Conservation (phyloP, 2,888 invertebrate species). For the Junonia oenone region DNA sequence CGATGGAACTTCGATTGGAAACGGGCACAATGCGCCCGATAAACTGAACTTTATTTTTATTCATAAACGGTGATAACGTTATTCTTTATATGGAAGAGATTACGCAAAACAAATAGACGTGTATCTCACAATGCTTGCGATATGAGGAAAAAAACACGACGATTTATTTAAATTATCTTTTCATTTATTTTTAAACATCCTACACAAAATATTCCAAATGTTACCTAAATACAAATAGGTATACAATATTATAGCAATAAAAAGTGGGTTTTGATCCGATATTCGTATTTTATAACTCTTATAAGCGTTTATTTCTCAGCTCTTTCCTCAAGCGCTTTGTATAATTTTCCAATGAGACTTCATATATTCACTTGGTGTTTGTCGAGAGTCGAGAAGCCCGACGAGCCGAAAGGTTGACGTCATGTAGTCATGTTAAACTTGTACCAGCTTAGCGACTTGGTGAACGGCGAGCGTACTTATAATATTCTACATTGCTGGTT, state of each 20-base stretch:
- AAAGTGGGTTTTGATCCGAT: background rate
- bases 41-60: slow-evolving; percentile 46
- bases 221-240: background rate
- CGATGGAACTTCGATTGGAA: slow-evolving; percentile 66
- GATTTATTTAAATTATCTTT: background rate
- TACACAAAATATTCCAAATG: background rate
- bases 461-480: slow-evolving; percentile 24
- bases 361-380: slow-evolving; percentile 61
- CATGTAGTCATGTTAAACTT: slow-evolving; percentile 67
- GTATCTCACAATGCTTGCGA: background rate
- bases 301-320: slow-evolving; percentile 11
- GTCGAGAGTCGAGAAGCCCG: slow-evolving; percentile 72
- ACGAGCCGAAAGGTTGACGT: slow-evolving; percentile 77
- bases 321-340: slow-evolving; percentile 52
- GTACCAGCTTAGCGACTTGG: slow-evolving; percentile 40
- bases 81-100: background rate
- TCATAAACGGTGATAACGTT: slow-evolving; percentile 9
- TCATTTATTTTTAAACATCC: background rate
- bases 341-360: slow-evolving; percentile 65
- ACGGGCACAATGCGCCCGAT: slow-evolving; percentile 57
- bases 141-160: background rate
- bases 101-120: background rate
- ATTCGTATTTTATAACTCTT: background rate
- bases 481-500: slow-evolving; percentile 47
- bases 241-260: background rate